These are phyloP conservation scores for Ailurus styani DNA, from an alignment of 2,113 vertebrate genomes.

Conservation along the genomic window DNA sequence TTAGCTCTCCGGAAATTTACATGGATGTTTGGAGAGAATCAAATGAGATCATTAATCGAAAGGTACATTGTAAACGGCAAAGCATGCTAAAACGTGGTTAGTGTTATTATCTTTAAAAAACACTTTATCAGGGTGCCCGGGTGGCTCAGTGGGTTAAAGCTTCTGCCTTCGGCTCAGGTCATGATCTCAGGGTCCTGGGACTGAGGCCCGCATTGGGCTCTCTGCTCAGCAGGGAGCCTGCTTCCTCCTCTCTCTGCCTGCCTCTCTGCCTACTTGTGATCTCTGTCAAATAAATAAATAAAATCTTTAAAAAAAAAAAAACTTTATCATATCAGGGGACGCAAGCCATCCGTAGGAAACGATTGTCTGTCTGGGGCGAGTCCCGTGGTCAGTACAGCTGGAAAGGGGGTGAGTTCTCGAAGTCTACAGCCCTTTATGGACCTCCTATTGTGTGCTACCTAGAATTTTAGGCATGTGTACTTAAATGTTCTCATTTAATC, in stretches of 20 bases:
- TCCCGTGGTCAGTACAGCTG: not conserved
- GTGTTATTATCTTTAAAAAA: not conserved
- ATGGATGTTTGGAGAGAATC: not conserved
- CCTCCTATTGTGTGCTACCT: not conserved
- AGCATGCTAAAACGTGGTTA: not conserved
- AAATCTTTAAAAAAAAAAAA: too few relatives aligned
- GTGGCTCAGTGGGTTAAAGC: too few relatives aligned
- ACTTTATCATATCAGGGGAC: not conserved
- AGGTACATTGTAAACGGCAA: not conserved
- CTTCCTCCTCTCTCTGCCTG: too few relatives aligned
- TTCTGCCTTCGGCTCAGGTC: too few relatives aligned
- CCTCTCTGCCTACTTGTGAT: too few relatives aligned
- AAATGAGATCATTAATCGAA: not conserved
- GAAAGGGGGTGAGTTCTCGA: not conserved
- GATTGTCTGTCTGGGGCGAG: not conserved
- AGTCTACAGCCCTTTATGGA: not conserved
- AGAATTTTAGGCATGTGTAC: not conserved
- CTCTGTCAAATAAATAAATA: too few relatives aligned
- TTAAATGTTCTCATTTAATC: not conserved
- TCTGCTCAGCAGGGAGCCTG: too few relatives aligned
- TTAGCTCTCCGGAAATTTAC: not conserved
- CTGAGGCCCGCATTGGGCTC: too few relatives aligned
- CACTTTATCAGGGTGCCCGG: not conserved
- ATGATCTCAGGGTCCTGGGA: too few relatives aligned
- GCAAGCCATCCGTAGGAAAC: not conserved